These are phyloP conservation scores for Pelochelys cantorii DNA, from an alignment of 2,797 vertebrate species.

Conservation along the genomic window DNA sequence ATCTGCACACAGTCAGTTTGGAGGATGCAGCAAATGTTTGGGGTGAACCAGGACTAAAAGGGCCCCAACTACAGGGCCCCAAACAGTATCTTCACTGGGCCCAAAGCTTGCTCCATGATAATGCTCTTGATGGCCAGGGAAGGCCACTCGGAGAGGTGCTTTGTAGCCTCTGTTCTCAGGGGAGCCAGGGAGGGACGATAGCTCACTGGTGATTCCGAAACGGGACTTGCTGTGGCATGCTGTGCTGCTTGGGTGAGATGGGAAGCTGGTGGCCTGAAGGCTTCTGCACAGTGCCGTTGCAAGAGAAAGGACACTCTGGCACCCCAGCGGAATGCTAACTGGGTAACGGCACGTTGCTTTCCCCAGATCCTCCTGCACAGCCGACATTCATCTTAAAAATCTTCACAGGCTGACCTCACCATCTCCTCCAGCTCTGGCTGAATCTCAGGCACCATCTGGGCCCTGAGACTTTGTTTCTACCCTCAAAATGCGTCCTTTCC, in stretches of 20 bases:
- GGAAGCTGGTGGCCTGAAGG: neutral
- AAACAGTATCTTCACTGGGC: neutral
- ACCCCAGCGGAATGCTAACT: neutral
- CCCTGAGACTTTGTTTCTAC: neutral
- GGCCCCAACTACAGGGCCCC: neutral
- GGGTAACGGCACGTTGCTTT: too few species aligned
- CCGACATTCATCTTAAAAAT: too few species aligned
- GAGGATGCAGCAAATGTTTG: neutral
- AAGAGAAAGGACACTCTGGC: neutral
- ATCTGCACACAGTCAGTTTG: neutral
- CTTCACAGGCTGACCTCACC: too few species aligned
- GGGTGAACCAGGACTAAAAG: neutral
- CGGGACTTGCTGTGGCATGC: rapidly evolving
- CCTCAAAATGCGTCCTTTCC: neutral
- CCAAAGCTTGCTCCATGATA: neutral
- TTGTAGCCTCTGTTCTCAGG: neutral
- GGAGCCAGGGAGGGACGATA: neutral
- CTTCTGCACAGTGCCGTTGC: neutral
- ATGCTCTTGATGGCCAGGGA: neutral
- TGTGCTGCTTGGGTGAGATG: neutral
- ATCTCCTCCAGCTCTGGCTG: neutral
- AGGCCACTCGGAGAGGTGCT: neutral
- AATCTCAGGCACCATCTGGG: neutral
- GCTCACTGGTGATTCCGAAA: neutral
- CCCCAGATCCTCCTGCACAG: too few species aligned